phyloP scores from a whole-genome alignment of 2,888 invertebrate species.

The Dryobotodes eremita region DNA sequence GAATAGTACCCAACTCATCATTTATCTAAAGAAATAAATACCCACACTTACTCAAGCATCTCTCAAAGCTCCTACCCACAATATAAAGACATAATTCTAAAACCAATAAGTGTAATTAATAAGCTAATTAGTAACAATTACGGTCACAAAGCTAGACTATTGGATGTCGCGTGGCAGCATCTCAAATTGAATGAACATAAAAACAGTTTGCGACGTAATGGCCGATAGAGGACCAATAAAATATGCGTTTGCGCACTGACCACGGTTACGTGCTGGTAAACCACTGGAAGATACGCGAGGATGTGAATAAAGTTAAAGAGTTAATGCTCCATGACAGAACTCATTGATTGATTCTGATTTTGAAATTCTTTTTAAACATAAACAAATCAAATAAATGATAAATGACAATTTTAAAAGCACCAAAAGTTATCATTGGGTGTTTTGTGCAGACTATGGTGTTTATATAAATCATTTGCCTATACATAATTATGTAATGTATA shows the following conservation, averaged over 20 bases:
- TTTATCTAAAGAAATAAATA: neutral
- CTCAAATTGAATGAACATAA: slow-evolving; percentile 73
- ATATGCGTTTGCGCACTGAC: slow-evolving; percentile 79
- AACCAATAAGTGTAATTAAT: slow-evolving; percentile 49
- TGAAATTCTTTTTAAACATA: too few species aligned
- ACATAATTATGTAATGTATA: too few species aligned
- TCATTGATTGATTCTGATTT: too few species aligned
- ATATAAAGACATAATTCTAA: slow-evolving; percentile 44
- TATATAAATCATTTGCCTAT: too few species aligned
- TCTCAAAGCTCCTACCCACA: neutral
- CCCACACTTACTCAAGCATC: neutral
- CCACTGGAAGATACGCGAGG: slow-evolving; percentile 59
- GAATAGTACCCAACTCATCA: neutral
- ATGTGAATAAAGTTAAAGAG: neutral
- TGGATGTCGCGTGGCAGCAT: slow-evolving; percentile 67
- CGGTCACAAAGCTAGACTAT: slow-evolving; percentile 50
- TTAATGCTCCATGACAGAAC: too few species aligned
- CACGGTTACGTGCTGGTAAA: slow-evolving; percentile 30
- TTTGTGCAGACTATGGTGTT: too few species aligned
- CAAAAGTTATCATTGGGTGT: too few species aligned
- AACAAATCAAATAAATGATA: too few species aligned
- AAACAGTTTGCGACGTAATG: slow-evolving; percentile 80
- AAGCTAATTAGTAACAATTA: slow-evolving; percentile 63
- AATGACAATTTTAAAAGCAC: too few species aligned
- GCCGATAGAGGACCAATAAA: slow-evolving; percentile 78